phyloP scores from a whole-genome alignment of 2,113 vertebrate species.

The Neoarius graeffei region DNA sequence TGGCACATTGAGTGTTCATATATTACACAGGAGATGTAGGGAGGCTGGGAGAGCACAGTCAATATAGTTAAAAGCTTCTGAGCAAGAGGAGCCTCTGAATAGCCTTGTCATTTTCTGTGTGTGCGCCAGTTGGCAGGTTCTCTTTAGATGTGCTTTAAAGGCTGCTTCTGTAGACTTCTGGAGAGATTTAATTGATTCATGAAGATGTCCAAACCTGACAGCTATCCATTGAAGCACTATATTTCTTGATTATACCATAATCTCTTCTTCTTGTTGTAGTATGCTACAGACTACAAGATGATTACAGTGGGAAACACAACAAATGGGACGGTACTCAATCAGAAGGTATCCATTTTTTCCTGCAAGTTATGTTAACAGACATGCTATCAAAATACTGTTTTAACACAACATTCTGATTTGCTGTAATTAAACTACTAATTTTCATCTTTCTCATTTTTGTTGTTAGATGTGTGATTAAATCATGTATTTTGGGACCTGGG shows the following conservation, averaged over 20 bases:
- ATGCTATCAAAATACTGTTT: background rate
- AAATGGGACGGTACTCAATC: conserved; percentile 77
- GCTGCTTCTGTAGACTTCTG: conserved; percentile 42
- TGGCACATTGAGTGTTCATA: background rate
- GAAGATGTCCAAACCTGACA: conserved; percentile 22
- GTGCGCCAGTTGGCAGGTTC: conserved; percentile 41
- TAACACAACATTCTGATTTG: background rate
- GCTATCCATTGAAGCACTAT: background rate
- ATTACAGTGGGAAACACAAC: conserved; percentile 73
- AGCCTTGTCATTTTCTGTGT: conserved; percentile 37
- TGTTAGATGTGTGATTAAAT: background rate
- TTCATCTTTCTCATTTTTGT: background rate
- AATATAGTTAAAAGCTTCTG: conserved; percentile 35
- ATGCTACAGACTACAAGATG: conserved; percentile 83
- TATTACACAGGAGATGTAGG: background rate
- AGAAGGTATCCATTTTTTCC: conserved; percentile 78
- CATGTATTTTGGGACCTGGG: background rate
- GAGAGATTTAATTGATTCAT: conserved; percentile 13
- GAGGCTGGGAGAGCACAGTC: background rate
- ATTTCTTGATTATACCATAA: background rate
- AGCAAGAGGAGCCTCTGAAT: conserved; percentile 37
- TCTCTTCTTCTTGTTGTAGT: conserved; percentile 71
- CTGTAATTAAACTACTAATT: background rate
- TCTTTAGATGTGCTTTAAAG: conserved; percentile 43
- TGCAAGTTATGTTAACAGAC: background rate